A percentile compares a stretch with the other conserved stretches of the same genome.
Conservation (phyloP, 1,140 invertebrate genomes). For the Galendromus occidentalis region DNA sequence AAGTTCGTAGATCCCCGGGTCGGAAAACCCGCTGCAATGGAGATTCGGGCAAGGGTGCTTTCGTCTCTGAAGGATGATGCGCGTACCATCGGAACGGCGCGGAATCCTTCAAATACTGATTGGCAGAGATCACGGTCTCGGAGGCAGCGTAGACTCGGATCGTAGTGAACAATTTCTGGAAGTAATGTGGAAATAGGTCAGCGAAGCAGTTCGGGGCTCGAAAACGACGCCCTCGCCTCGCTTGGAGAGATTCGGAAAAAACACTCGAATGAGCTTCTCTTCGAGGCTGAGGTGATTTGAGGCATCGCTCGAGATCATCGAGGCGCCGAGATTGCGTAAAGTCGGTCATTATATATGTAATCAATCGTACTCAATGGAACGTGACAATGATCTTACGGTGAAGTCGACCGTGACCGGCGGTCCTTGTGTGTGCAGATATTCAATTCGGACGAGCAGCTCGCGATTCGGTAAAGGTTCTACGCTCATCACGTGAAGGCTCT, state of each 20-base stretch:
- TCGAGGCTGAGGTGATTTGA: too few relatives aligned
- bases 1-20: background rate
- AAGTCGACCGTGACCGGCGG: background rate
- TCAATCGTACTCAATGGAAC: too few relatives aligned
- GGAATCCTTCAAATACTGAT: background rate
- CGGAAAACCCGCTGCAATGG: background rate
- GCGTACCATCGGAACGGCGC: background rate
- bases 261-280: too few relatives aligned
- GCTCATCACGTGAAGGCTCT: background rate
- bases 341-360: too few relatives aligned
- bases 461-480: background rate
- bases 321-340: too few relatives aligned
- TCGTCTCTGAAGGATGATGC: background rate
- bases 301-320: too few relatives aligned
- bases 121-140: slow-evolving; percentile 1
- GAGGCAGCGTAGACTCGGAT: slow-evolving; percentile 2
- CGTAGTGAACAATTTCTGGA: background rate
- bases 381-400: background rate
- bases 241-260: too few relatives aligned
- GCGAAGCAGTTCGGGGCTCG: too few relatives aligned
- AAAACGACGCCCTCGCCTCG: too few relatives aligned
- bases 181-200: background rate
- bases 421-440: background rate
- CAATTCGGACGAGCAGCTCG: background rate
- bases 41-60: background rate